Evolutionary conservation across 2,113 vertebrate species (phyloP), one percentile per base, ranked within the genome.

Genomic region (Brevimyrus niger): DNA sequence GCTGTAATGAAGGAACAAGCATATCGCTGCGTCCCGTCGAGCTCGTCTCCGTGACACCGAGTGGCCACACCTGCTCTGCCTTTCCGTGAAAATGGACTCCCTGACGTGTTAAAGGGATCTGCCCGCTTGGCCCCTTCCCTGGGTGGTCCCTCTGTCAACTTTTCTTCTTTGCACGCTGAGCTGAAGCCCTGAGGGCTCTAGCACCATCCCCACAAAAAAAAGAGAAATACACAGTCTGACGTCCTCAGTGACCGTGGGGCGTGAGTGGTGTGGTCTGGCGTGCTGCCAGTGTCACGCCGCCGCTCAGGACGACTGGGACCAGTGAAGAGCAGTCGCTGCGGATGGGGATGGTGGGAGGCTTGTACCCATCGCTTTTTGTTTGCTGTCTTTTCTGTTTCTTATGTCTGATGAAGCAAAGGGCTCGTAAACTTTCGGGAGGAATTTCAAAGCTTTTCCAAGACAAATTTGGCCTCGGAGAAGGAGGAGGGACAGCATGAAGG

Each of bases 401-500:
- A 86, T 53, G n/a, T 27, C 31, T 86, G 27, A 53, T 35, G 17
- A 8, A 53, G 44, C 50, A 38, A n/a, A 53, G n/a, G 17, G 31
- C 85, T 86, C 8, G 4, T 35, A 31, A 86, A 55, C n/a, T 23
- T 51, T 50, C 27, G 8, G 27, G 53, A 38, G 50, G 27, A 31
- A 27, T 86, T 31, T 51, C 15, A 53, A 47, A 53, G 50, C 50
- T 53, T 86, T 86, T 51, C 19, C 27, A 53, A 31, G 17, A 53
- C 23, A 11, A 35, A 55, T 86, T 53, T 82, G 44, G 27, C 23
- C 19, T 89, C 84, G 91, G 90, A 53, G 84, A 90, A 90, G 86
- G 89, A 88, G 88, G 92, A 92, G 92, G 88, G 82, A 90, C 89
- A 90, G 90, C 89, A 82, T 90, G 92, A 90, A 38, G 27, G 15